A percentile compares a stretch with the other conserved stretches of the same genome.
These are phyloP conservation scores for Trichopoda pennipes DNA, from an alignment of 2,888 invertebrate genomes.

Conservation along the genomic window DNA sequence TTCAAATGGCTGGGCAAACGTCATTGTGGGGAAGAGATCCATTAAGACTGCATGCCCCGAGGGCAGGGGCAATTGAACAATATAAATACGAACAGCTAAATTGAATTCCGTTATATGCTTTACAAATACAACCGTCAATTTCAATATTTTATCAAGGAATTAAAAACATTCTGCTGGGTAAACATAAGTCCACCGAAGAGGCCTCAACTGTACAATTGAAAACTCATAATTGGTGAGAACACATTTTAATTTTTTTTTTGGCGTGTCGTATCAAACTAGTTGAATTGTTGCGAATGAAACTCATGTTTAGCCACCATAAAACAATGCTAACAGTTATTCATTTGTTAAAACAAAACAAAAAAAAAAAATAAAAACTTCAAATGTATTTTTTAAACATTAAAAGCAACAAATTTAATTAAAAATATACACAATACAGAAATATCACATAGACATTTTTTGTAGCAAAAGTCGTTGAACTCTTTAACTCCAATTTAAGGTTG, in stretches of 20 bases:
- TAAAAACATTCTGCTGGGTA: no score
- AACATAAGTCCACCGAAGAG: no score
- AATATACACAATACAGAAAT: slow-evolving; percentile 26
- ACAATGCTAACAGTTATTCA: slow-evolving; percentile 61
- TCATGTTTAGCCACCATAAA: slow-evolving; percentile 57
- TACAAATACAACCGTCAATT: no score
- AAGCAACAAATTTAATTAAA: slow-evolving; percentile 21
- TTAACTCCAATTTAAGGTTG: slow-evolving; percentile 63
- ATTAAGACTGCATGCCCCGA: no score
- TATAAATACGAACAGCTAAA: not conserved
- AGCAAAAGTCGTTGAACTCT: slow-evolving; percentile 62
- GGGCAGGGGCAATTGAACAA: not conserved
- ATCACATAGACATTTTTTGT: slow-evolving; percentile 26
- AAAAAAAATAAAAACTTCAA: slow-evolving; percentile 2
- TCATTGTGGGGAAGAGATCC: no score
- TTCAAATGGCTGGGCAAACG: no score
- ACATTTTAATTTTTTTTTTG: not conserved
- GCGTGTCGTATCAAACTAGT: not conserved
- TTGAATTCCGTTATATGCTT: no score
- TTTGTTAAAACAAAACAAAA: slow-evolving; percentile 28
- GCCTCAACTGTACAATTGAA: no score
- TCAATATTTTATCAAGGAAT: no score
- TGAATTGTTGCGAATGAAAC: slow-evolving; percentile 27
- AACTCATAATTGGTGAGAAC: not conserved
- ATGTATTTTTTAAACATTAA: slow-evolving; percentile 15